These are phyloP conservation scores for Dendrolimus pini DNA, from an alignment of 2,888 invertebrate species.

Conservation along the genomic window DNA sequence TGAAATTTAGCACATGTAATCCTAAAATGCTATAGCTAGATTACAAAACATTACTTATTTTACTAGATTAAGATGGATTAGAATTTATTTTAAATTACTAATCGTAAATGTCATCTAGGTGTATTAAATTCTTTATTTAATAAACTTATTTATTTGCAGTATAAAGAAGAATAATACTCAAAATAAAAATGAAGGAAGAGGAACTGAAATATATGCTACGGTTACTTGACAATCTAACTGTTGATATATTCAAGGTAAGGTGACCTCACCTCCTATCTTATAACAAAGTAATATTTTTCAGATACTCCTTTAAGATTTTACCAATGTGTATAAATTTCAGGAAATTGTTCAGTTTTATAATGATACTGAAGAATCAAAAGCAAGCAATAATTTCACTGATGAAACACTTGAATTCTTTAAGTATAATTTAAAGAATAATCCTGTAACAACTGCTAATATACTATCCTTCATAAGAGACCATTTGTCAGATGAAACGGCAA, in stretches of 20 bases:
- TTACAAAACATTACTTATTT: too few relatives aligned
- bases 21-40: too few relatives aligned
- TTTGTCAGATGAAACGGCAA: constrained; percentile 27
- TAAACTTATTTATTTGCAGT: constrained; percentile 13
- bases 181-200: constrained; percentile 56
- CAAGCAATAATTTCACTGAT: constrained; percentile 38
- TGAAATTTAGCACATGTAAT: too few relatives aligned
- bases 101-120: too few relatives aligned
- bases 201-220: constrained; percentile 60
- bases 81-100: too few relatives aligned
- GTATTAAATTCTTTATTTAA: too few relatives aligned
- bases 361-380: constrained; percentile 44
- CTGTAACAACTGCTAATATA: constrained; percentile 52
- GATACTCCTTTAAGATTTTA: background rate
- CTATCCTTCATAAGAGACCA: constrained; percentile 44
- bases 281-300: background rate
- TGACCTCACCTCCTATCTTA: background rate
- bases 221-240: constrained; percentile 51
- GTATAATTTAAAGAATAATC: constrained; percentile 56
- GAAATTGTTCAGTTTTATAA: constrained; percentile 52
- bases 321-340: constrained; percentile 26
- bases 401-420: constrained; percentile 54
- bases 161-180: constrained; percentile 3
- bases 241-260: constrained; percentile 54
- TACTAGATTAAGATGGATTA: too few relatives aligned